phyloP scores from a whole-genome alignment of 1,140 invertebrate genomes.

The Leptestheria dahalacensis region DNA sequence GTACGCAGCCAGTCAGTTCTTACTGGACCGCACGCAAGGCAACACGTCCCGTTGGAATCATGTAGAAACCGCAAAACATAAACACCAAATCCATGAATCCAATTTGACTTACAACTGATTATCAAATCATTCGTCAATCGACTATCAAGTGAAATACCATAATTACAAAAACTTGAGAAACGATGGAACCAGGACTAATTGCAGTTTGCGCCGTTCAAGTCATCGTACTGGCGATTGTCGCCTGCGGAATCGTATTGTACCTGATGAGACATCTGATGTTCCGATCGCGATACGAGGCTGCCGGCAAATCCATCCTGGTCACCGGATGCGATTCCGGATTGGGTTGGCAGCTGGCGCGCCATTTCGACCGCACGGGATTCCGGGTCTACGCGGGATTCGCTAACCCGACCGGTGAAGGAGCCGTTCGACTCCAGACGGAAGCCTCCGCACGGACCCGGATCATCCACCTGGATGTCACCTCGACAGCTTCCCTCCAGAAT shows the following conservation, averaged over 20 bases:
- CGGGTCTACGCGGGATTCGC: slow-evolving; percentile 10
- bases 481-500: background rate
- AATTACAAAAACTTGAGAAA: background rate
- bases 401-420: background rate
- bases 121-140: background rate
- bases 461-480: slow-evolving; percentile 7
- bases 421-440: slow-evolving; percentile 9
- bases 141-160: background rate
- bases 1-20: too few relatives aligned
- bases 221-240: slow-evolving; percentile 7
- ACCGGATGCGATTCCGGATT: slow-evolving; percentile 1
- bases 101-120: too few relatives aligned
- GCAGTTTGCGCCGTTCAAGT: slow-evolving; percentile 10
- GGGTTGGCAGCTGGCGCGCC: slow-evolving; percentile 10
- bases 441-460: slow-evolving; percentile 1
- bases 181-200: slow-evolving; percentile 12
- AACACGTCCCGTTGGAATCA: too few relatives aligned
- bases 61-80: too few relatives aligned
- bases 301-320: slow-evolving; percentile 6
- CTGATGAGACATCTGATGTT: slow-evolving; percentile 12
- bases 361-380: slow-evolving; percentile 10
- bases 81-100: too few relatives aligned
- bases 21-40: too few relatives aligned
- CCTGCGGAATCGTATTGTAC: slow-evolving; percentile 8
- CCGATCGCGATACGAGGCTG: slow-evolving; percentile 12